phyloP scores from a whole-genome alignment of 1,140 invertebrate species.

The Anastatus disparis region DNA sequence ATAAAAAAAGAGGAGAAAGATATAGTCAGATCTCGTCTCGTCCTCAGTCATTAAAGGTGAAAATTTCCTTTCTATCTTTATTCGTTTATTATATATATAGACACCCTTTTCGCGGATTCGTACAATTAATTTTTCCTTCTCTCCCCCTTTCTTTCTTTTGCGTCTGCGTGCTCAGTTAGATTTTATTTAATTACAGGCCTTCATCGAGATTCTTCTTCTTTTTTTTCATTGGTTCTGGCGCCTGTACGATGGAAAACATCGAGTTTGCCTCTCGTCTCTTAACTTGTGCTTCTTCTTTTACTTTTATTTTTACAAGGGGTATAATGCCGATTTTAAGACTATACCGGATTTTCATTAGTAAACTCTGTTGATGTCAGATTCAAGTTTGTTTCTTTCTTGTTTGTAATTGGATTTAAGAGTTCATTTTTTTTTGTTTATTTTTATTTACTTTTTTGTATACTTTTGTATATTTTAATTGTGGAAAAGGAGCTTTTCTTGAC shows the following conservation, averaged over 20 bases:
- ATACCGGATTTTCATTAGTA: constrained; percentile 47
- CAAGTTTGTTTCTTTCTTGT: constrained; percentile 36
- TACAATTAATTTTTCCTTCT: constrained; percentile 24
- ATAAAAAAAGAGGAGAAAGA: too few relatives aligned
- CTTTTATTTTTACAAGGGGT: neutral
- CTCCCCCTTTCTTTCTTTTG: too few relatives aligned
- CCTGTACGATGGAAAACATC: neutral
- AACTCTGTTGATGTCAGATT: constrained; percentile 20
- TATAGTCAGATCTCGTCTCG: too few relatives aligned
- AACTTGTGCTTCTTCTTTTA: neutral
- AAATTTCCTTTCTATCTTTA: constrained; percentile 14
- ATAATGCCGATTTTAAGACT: constrained; percentile 33
- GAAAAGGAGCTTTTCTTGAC: too few relatives aligned
- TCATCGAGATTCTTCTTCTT: neutral
- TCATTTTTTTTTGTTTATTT: too few relatives aligned
- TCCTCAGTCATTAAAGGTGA: constrained; percentile 8
- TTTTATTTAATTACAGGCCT: constrained; percentile 19
- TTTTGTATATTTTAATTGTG: too few relatives aligned
- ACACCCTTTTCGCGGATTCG: neutral
- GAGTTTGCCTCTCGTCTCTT: neutral
- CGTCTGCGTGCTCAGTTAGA: neutral
- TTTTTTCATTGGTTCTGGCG: neutral
- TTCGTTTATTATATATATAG: too few relatives aligned
- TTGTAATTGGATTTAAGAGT: constrained; percentile 23
- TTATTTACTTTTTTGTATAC: neutral